These are phyloP conservation scores for Nycticryphes semicollaris DNA, from an alignment of 2,113 vertebrate species.

Conservation along the genomic window DNA sequence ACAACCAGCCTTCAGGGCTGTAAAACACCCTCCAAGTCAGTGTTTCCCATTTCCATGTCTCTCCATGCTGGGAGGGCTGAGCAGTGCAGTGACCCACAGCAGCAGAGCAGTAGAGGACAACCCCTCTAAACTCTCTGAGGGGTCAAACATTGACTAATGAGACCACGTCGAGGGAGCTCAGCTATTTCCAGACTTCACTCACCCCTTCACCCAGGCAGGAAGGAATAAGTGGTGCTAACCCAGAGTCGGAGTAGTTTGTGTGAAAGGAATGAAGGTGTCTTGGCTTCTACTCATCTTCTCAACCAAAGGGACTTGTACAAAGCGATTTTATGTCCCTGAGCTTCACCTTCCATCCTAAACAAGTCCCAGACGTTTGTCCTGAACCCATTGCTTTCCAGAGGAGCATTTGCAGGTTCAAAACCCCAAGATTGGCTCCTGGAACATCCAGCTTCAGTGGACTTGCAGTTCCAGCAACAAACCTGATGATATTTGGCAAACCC, in stretches of 20 bases:
- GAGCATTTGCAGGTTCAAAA: neutral
- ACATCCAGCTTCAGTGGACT: neutral
- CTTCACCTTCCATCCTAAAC: neutral
- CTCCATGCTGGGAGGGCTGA: no score
- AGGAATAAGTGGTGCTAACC: neutral
- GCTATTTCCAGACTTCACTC: neutral
- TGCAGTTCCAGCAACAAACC: neutral
- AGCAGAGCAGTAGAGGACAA: neutral
- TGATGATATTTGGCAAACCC: rapidly evolving
- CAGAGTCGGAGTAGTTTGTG: no score
- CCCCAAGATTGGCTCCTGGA: neutral
- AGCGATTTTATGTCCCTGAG: neutral
- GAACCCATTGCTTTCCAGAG: neutral
- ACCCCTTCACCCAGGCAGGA: neutral
- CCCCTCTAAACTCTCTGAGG: neutral
- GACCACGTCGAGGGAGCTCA: neutral
- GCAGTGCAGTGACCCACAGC: neutral
- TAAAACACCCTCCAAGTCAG: neutral
- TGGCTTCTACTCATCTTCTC: neutral
- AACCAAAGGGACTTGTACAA: neutral
- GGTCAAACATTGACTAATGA: neutral
- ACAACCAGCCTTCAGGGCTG: neutral
- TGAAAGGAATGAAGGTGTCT: neutral
- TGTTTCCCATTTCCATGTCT: neutral
- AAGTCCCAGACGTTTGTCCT: neutral